Conservation (phyloP, 1,140 invertebrate genomes). For the Aphidius gifuensis region DNA sequence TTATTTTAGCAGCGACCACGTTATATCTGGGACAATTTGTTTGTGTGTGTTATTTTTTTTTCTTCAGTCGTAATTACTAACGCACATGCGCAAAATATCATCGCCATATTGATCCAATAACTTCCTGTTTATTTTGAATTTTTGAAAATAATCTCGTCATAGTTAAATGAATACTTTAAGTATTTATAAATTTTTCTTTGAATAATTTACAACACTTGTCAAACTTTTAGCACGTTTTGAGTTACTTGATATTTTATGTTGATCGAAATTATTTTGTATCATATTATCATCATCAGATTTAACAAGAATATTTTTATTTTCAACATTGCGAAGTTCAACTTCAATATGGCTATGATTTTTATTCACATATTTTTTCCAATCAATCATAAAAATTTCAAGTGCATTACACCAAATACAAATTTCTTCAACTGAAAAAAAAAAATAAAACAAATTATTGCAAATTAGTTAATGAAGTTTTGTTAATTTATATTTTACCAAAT, state of each 20-base stretch:
- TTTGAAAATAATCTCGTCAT: not conserved
- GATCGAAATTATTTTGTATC: not conserved
- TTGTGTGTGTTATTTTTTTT: too few species aligned
- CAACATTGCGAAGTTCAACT: constrained; percentile 6
- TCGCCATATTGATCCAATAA: too few species aligned
- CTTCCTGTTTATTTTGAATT: too few species aligned
- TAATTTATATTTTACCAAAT: constrained; percentile 32
- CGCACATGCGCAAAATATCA: too few species aligned
- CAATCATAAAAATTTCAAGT: constrained; percentile 31
- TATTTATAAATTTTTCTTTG: constrained; percentile 8
- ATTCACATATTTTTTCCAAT: constrained; percentile 32
- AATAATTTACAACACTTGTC: not conserved
- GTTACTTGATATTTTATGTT: not conserved
- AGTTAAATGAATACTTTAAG: not conserved
- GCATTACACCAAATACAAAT: constrained; percentile 36
- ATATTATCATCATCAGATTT: constrained; percentile 4
- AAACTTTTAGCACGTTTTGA: constrained; percentile 13
- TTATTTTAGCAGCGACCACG: too few species aligned
- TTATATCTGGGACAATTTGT: too few species aligned
- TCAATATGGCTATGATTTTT: not conserved
- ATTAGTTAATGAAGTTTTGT: not conserved
- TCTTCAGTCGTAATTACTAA: too few species aligned
- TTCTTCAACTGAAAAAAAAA: constrained; percentile 35
- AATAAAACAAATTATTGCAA: not conserved
- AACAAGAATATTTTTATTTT: constrained; percentile 8